phyloP scores from a whole-genome alignment of 2,113 vertebrate species.

The Numida meleagris region DNA sequence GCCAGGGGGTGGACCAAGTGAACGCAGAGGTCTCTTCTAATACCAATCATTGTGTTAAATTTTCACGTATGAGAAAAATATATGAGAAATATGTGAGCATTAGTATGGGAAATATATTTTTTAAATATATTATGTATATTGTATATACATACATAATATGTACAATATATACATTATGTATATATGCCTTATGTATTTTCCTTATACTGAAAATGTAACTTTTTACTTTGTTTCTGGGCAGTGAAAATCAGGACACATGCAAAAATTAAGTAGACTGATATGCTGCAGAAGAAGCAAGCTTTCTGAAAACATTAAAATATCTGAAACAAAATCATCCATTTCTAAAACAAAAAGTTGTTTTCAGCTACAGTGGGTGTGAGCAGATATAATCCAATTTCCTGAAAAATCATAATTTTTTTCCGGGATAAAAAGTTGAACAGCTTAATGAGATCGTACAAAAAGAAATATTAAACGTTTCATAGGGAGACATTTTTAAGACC shows the following conservation, averaged over 20 bases:
- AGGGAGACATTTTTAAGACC: slow-evolving; percentile 52
- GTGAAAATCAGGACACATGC: not conserved
- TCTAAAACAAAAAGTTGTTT: not conserved
- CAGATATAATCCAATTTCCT: not conserved
- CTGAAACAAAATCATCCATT: not conserved
- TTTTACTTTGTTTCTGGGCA: not conserved
- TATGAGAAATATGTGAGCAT: not conserved
- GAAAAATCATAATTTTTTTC: slow-evolving; percentile 5
- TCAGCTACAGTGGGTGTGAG: not conserved
- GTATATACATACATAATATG: too few species aligned
- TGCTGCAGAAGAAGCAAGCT: not conserved
- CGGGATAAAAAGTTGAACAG: not conserved
- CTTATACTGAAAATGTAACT: not conserved
- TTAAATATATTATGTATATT: too few species aligned
- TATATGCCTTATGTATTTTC: fast-evolving
- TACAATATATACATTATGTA: too few species aligned
- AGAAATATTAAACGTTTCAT: slow-evolving; percentile 59
- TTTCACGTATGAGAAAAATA: not conserved
- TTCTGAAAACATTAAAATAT: not conserved
- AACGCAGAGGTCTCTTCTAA: not conserved
- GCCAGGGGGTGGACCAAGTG: not conserved
- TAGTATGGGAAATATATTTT: not conserved
- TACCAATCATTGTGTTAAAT: not conserved
- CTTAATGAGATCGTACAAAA: slow-evolving; percentile 36
- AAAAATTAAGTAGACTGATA: not conserved